Evolutionary conservation across 1,140 invertebrate genomes (phyloP), one percentile per base, ranked within the genome.

Genomic region (Tetraneura akinire): DNA sequence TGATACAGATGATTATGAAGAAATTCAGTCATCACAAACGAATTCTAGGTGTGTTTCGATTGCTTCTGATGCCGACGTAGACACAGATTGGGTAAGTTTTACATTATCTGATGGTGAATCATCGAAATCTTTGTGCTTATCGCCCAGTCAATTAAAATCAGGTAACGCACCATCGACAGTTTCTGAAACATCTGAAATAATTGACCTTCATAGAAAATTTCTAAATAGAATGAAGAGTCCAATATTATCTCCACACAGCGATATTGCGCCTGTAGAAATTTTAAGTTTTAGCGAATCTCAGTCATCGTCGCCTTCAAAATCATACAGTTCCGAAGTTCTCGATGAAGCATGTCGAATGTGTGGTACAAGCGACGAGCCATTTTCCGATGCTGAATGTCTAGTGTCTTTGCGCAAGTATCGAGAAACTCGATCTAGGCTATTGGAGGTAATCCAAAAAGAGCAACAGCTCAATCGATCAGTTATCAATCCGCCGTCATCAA

Each of bases 141-240:
- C 92, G 0, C 92, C 92, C 0, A 90, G 89, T 0, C 92, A 93
- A 42, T 23, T 18, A 83, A 68, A 92, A 60, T 57, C 53, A 83
- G 57, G 83, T 87, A 1, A 83, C 83, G 47, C 86, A 84, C 53
- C 86, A 83, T 68, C 86, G 87, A 81, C 85, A 47, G 85, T 84
- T 53, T 86, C 88, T 80, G 86, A 88, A 82, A 87, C 87, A 0
- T 89, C 89, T 82, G 88, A 89, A 80, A 85, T 92, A 53, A 85
- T 92, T 16, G 90, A 92, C 82, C 87, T 91, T 51, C 91, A 92
- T 83, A 87, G 87, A 53, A 92, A 92, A 83, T 91, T 90, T 83
- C 82, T 90, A 2, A 88, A 91, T 81, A 86, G 91, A 32, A 87
- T 88, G 73, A 87, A 87, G 11, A 90, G 90, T 83, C 87, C 89